phyloP scores from a whole-genome alignment of 2,888 invertebrate genomes.

The Gari tellinella region DNA sequence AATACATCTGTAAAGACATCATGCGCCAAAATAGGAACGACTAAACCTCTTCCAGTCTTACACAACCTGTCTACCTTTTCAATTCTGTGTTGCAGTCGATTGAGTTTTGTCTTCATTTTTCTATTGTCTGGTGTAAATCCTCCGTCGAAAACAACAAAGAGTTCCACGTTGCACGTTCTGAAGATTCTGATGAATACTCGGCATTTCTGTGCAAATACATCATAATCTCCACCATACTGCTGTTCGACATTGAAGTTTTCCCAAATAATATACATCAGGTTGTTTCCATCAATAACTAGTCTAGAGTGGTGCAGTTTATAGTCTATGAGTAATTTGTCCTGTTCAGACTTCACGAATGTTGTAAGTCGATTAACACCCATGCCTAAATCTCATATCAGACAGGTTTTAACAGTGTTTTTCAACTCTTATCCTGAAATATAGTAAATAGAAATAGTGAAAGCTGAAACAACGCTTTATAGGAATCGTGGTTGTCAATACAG shows the following conservation, averaged over 20 bases:
- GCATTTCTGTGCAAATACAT: constrained; percentile 69
- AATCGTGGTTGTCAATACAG: too few species aligned
- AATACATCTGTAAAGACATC: constrained; percentile 91
- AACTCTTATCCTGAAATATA: too few species aligned
- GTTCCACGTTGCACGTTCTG: constrained; percentile 72
- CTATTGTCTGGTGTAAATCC: constrained; percentile 78
- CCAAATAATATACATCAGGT: constrained; percentile 75
- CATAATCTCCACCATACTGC: constrained; percentile 83
- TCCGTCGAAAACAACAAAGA: constrained; percentile 83
- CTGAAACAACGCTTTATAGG: too few species aligned
- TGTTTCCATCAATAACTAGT: constrained; percentile 83
- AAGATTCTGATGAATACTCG: constrained; percentile 72
- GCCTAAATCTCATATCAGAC: too few species aligned
- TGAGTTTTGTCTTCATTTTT: constrained; percentile 78
- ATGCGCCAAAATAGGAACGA: constrained; percentile 91
- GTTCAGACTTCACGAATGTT: constrained; percentile 85
- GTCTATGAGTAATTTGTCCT: constrained; percentile 84
- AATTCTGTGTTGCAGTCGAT: constrained; percentile 74
- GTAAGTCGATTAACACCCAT: constrained; percentile 96
- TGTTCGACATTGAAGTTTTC: constrained; percentile 70
- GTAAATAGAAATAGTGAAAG: too few species aligned
- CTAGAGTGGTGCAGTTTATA: constrained; percentile 75
- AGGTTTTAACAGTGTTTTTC: too few species aligned
- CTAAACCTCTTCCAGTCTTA: constrained; percentile 82
- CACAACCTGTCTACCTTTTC: constrained; percentile 63